These are phyloP conservation scores for Carduelis carduelis DNA, from an alignment of 2,797 vertebrate genomes.

Conservation along the genomic window DNA sequence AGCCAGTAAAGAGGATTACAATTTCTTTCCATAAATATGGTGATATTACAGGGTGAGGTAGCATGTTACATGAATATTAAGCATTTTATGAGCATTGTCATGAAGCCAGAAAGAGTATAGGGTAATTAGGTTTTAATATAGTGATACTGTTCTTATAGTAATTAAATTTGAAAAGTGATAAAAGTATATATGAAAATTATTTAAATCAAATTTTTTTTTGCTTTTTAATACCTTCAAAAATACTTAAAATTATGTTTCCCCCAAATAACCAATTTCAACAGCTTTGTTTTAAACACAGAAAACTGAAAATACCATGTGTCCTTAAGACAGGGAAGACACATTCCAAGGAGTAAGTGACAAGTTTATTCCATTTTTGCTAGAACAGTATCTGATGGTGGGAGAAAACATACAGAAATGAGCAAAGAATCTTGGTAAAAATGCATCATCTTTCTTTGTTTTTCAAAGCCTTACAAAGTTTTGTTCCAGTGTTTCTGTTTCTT, in stretches of 20 bases:
- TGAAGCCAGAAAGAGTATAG: slow-evolving; percentile 70
- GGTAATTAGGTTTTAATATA: slow-evolving; percentile 78
- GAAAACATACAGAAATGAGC: neutral
- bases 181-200: slow-evolving; percentile 50
- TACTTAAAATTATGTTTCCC: neutral
- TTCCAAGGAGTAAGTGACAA: neutral
- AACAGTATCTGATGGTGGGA: neutral
- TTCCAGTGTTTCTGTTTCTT: neutral
- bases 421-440: neutral
- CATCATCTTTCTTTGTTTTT: neutral
- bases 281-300: neutral
- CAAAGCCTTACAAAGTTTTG: neutral
- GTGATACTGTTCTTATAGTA: slow-evolving; percentile 70
- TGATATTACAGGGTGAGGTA: slow-evolving; percentile 78
- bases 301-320: neutral
- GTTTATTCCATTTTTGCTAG: neutral
- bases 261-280: neutral
- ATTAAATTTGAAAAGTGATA: slow-evolving; percentile 74
- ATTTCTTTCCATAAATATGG: slow-evolving; percentile 81
- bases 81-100: slow-evolving; percentile 71
- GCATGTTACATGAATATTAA: slow-evolving; percentile 82
- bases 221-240: slow-evolving; percentile 33
- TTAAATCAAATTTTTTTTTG: slow-evolving; percentile 54
- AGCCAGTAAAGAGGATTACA: slow-evolving; percentile 84
- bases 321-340: neutral